Percentiles rank a stretch among this genome's conserved stretches.
Evolutionary conservation across 2,888 invertebrate genomes (phyloP).

Genomic region (Metopia argyrocephala): DNA sequence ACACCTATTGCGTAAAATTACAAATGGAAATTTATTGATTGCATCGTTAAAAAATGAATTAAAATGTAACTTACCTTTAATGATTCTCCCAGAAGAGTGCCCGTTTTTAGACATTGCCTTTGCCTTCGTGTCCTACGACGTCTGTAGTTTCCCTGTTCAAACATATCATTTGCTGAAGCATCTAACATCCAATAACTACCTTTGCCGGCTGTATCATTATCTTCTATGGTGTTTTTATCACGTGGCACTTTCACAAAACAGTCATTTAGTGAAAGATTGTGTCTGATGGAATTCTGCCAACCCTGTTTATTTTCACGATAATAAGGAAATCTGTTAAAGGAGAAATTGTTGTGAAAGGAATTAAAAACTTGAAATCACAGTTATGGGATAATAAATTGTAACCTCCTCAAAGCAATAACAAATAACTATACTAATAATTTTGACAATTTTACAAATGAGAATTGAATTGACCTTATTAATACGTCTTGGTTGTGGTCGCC

Average conservation of each 20-base stretch:
- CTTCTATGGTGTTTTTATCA: slow-evolving; percentile 77
- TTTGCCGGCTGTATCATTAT: slow-evolving; percentile 81
- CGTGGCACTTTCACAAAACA: slow-evolving; percentile 87
- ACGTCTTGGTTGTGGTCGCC: no score
- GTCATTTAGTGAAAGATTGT: slow-evolving; percentile 89
- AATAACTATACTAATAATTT: no score
- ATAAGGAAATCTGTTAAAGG: slow-evolving; percentile 83
- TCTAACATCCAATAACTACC: slow-evolving; percentile 91
- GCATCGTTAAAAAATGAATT: not conserved
- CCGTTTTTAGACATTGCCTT: slow-evolving; percentile 74
- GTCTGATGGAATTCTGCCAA: slow-evolving; percentile 90
- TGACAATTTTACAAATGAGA: no score
- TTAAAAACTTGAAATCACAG: no score
- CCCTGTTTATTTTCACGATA: slow-evolving; percentile 91
- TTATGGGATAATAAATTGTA: no score
- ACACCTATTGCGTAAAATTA: not conserved
- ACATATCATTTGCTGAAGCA: slow-evolving; percentile 89
- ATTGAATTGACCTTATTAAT: no score
- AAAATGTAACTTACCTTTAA: slow-evolving; percentile 66
- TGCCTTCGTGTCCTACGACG: slow-evolving; percentile 84
- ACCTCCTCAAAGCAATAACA: no score
- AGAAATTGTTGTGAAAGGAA: not conserved
- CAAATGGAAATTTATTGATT: not conserved
- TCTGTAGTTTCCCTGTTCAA: slow-evolving; percentile 92
- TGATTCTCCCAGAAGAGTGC: slow-evolving; percentile 64